Base-by-base conservation (phyloP, 2,797 vertebrate species). In the Lepilemur ruficaudatus region DNA sequence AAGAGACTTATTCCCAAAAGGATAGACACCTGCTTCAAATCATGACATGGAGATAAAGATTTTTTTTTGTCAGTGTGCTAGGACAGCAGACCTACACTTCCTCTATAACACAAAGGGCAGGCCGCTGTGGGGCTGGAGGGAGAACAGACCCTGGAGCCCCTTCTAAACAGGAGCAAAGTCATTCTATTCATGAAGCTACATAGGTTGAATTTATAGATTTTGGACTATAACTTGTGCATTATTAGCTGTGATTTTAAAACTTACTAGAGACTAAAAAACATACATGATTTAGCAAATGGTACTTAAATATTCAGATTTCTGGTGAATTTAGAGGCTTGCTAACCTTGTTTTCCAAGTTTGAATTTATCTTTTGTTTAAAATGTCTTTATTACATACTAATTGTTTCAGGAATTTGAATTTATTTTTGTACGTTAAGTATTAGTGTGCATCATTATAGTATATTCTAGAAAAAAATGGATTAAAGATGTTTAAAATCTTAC, bases 321-420 rank as follows among this genome's bases (percentile, higher is more conserved):
- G 61, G 50, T 61, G 30, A 79, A 94, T 73, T n/a, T 50, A 96
- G 73, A 95, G 23, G 0, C 46, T 93, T 91, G 30, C 69, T 86
- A 82, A 63, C 30, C 38, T 57, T 83, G 10, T 80, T 96, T 95
- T 83, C 67, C 61, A 85, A 91, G 85, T 92, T 75, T 87, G 18
- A 86, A 83, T 72, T 72, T 91, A 75, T 79, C 14, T 61, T 96
- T 91, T 91, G 13, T 73, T 82, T 95, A 85, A 82, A 95, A 91
- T 78, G 22, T 70, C 30, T 79, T 93, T 92, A 75, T 93, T 70
- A 88, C 0, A 32, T 38, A 65, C 32, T 92, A 82, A 55, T 86
- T 70, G 35, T 67, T 88, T 79, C 48, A 87, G n/a, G 52, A 70
- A 76, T 82, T 86, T 91, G 22, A 82, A 94, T 91, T 88, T 57